These are phyloP conservation scores for Myoxocephalus aenaeus DNA, from an alignment of 2,797 vertebrate genomes.

Conservation along the genomic window DNA sequence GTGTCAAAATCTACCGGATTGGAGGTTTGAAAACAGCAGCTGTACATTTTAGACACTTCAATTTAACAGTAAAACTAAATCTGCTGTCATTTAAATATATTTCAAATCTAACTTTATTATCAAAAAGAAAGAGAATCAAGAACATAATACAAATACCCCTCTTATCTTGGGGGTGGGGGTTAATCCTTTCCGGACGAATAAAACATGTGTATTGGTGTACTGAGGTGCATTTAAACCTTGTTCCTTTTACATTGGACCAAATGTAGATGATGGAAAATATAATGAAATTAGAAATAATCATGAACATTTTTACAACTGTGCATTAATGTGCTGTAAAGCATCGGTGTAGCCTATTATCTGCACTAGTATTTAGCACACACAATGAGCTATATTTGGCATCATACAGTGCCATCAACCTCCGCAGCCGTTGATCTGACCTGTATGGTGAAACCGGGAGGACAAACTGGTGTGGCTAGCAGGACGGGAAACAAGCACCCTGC, in stretches of 20 bases:
- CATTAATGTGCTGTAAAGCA: neutral
- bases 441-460: constrained; percentile 22
- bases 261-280: neutral
- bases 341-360: neutral
- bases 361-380: neutral
- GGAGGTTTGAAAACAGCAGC: constrained; percentile 20
- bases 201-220: neutral
- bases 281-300: neutral
- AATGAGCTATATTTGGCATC: constrained; percentile 26
- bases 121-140: neutral
- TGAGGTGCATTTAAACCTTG: neutral
- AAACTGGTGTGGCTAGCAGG: constrained; percentile 17
- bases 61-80: constrained; percentile 3
- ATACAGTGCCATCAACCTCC: constrained; percentile 37
- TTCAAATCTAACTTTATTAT: neutral
- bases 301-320: neutral
- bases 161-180: neutral
- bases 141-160: neutral
- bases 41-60: neutral
- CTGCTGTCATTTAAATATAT: neutral
- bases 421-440: constrained; percentile 46
- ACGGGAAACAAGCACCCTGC: constrained; percentile 41
- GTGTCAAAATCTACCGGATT: neutral
- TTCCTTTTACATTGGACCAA: neutral
- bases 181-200: neutral